A percentile compares a stretch with the other conserved stretches of the same genome.
Evolutionary conservation across 2,888 invertebrate genomes (phyloP).

Genomic region (Volucella inflata): DNA sequence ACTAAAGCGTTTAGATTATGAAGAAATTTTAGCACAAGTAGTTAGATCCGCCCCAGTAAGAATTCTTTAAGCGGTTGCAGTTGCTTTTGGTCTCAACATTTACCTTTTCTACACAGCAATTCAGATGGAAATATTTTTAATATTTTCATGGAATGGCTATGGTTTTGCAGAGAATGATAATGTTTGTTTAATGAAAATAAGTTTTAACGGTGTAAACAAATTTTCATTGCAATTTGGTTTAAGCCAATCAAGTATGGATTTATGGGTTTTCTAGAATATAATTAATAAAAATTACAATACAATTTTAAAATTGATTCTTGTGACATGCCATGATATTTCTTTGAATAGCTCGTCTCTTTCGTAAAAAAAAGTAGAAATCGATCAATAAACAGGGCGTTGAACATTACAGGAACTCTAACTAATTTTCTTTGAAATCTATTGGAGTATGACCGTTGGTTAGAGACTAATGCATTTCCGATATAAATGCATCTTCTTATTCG

Average conservation of each 20-base stretch:
- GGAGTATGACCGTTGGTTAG: too few relatives aligned
- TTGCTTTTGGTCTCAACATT: constrained; percentile 58
- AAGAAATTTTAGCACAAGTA: constrained; percentile 74
- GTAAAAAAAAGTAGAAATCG: too few relatives aligned
- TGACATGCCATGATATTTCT: too few relatives aligned
- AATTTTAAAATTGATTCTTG: too few relatives aligned
- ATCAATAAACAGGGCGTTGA: too few relatives aligned
- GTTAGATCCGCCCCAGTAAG: constrained; percentile 69
- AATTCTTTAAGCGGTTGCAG: constrained; percentile 63
- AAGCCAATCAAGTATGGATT: constrained; percentile 58
- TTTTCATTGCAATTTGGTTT: constrained; percentile 54
- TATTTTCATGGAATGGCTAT: constrained; percentile 73
- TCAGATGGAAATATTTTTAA: constrained; percentile 57
- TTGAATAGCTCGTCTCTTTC: too few relatives aligned
- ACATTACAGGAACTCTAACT: too few relatives aligned
- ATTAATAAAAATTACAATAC: too few relatives aligned
- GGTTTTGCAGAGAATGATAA: constrained; percentile 65
- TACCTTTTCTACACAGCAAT: constrained; percentile 72
- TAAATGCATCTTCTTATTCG: too few relatives aligned
- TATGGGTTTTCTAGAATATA: constrained; percentile 61
- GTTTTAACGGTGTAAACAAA: constrained; percentile 66
- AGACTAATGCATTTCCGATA: too few relatives aligned
- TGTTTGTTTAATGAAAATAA: constrained; percentile 68
- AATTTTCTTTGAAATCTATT: too few relatives aligned
- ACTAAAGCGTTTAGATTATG: constrained; percentile 74